Evolutionary conservation across 2,888 invertebrate species (phyloP).

Genomic region (Ennomos erosarius): DNA sequence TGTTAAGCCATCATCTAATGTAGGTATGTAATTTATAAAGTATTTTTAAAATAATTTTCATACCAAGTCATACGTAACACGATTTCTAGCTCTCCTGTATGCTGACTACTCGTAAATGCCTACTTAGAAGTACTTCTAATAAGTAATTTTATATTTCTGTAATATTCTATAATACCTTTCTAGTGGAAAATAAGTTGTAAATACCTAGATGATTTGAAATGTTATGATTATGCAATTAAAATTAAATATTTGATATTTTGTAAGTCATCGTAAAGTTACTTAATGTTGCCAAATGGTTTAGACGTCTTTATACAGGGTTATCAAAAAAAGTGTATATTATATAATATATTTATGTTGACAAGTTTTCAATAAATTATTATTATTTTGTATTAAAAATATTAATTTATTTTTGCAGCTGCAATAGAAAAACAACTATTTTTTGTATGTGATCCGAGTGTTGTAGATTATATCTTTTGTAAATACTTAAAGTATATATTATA

Average conservation of each 20-base stretch:
- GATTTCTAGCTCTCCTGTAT: too few relatives aligned
- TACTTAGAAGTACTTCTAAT: too few relatives aligned
- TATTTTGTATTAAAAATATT: not conserved
- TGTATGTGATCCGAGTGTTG: constrained; percentile 34
- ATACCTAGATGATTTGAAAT: constrained; percentile 3
- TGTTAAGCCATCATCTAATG: too few relatives aligned
- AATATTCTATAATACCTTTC: too few relatives aligned
- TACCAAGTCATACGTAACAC: too few relatives aligned
- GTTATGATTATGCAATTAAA: too few relatives aligned
- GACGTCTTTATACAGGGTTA: constrained; percentile 58
- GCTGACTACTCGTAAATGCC: too few relatives aligned
- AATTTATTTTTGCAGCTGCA: constrained; percentile 24
- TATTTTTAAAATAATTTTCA: too few relatives aligned
- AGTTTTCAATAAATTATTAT: not conserved
- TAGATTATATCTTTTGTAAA: constrained; percentile 55
- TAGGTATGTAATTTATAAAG: too few relatives aligned
- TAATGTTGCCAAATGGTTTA: constrained; percentile 59
- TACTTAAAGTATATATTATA: constrained; percentile 66
- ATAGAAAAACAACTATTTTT: constrained; percentile 40
- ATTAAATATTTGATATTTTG: constrained; percentile 3
- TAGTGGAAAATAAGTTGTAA: constrained; percentile 16
- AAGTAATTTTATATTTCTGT: too few relatives aligned
- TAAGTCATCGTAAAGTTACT: constrained; percentile 27
- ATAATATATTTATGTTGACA: constrained; percentile 28
- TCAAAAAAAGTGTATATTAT: constrained; percentile 43